A percentile compares a stretch with the other conserved stretches of the same genome.
Conservation (phyloP, 2,797 vertebrate species). For the Pseudopleuronectes americanus region DNA sequence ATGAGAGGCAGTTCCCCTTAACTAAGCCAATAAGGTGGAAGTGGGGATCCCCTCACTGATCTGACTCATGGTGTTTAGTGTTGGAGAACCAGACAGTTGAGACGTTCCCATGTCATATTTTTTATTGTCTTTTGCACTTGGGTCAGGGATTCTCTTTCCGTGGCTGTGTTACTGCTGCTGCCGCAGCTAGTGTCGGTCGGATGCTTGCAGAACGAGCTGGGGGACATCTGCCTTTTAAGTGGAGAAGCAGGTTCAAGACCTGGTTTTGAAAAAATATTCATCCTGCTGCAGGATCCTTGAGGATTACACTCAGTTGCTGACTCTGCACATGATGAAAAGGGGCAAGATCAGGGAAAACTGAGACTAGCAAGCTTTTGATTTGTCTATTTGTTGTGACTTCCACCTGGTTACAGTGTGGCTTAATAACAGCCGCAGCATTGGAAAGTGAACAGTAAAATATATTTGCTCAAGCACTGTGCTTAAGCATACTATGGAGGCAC, state of each 20-base stretch:
- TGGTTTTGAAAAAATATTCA: slow-evolving; percentile 53
- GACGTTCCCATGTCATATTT: slow-evolving; percentile 78
- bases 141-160: slow-evolving; percentile 73
- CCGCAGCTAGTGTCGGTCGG: slow-evolving; percentile 45
- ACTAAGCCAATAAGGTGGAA: slow-evolving; percentile 33
- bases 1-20: slow-evolving; percentile 63
- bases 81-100: slow-evolving; percentile 81
- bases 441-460: neutral
- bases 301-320: slow-evolving; percentile 55
- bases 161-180: slow-evolving; percentile 45
- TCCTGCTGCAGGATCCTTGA: slow-evolving; percentile 47
- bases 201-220: slow-evolving; percentile 35
- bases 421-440: neutral
- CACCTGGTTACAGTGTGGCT: slow-evolving; percentile 8
- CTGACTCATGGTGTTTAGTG: slow-evolving; percentile 68
- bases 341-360: slow-evolving; percentile 25
- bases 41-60: slow-evolving; percentile 64
- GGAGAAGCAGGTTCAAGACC: slow-evolving; percentile 50
- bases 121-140: slow-evolving; percentile 73
- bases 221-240: slow-evolving; percentile 63
- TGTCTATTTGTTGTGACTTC: slow-evolving; percentile 8
- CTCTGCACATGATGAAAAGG: slow-evolving; percentile 35
- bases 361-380: slow-evolving; percentile 3
- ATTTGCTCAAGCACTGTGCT: neutral
- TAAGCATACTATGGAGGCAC: neutral